Evolutionary conservation across 2,797 vertebrate species (phyloP).

Genomic region (Acipenser transmontanus): DNA sequence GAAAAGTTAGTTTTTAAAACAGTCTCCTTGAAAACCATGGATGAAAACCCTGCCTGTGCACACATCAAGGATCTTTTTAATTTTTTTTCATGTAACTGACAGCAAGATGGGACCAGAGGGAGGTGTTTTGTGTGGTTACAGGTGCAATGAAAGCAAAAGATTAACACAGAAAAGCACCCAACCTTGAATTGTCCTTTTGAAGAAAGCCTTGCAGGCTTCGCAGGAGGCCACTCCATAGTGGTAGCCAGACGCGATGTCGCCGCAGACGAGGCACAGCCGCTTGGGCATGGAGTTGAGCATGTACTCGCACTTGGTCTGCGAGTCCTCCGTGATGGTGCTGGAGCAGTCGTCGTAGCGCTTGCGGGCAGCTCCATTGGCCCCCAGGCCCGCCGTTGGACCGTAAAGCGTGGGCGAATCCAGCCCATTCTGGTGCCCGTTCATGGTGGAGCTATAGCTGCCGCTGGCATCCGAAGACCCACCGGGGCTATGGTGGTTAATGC

Average conservation of each 20-base stretch:
- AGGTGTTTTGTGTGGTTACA: no score
- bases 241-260: slow-evolving; percentile 96
- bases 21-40: no score
- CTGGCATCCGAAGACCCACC: slow-evolving; percentile 97
- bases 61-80: no score
- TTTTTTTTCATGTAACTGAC: slow-evolving; percentile 33
- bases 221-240: slow-evolving; percentile 97
- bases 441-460: slow-evolving; percentile 97
- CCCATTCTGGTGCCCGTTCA: slow-evolving; percentile 98
- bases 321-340: slow-evolving; percentile 93
- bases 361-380: slow-evolving; percentile 78
- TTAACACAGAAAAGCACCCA: slow-evolving; percentile 53
- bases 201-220: slow-evolving; percentile 98
- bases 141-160: slow-evolving; percentile 22
- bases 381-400: slow-evolving; percentile 79
- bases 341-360: slow-evolving; percentile 98
- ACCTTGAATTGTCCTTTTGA: slow-evolving; percentile 99
- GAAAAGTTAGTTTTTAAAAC: no score
- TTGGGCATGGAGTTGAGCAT: slow-evolving; percentile 99
- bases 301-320: slow-evolving; percentile 98
- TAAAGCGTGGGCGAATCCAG: slow-evolving; percentile 96
- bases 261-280: slow-evolving; percentile 95
- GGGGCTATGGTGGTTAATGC: slow-evolving; percentile 98
- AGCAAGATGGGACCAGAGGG: background rate
- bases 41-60: no score